These are phyloP conservation scores for Himalopsyche japonica DNA, from an alignment of 2,888 invertebrate genomes.

Conservation along the genomic window DNA sequence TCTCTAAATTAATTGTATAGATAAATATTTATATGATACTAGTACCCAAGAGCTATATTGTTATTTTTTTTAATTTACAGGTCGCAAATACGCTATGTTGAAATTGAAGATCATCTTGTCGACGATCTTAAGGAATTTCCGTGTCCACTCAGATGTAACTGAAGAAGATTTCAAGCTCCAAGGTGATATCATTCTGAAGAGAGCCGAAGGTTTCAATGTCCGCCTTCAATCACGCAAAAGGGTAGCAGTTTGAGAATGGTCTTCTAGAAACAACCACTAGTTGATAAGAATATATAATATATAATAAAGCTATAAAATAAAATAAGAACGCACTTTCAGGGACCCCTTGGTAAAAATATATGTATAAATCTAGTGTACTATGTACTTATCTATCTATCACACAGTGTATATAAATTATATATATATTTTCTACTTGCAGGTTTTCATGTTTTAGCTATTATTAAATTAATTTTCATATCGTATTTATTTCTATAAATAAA, in stretches of 20 bases:
- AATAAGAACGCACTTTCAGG: neutral
- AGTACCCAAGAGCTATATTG: neutral
- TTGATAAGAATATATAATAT: neutral
- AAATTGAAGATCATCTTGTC: constrained; percentile 78
- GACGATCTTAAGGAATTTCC: constrained; percentile 74
- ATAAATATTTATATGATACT: too few relatives aligned
- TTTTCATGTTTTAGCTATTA: neutral
- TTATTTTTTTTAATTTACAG: constrained; percentile 50
- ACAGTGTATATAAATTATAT: neutral
- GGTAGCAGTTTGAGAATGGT: constrained; percentile 41
- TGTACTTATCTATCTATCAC: neutral
- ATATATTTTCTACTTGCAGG: neutral
- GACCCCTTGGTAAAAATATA: constrained; percentile 1
- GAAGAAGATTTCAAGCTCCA: constrained; percentile 73
- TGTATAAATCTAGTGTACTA: neutral
- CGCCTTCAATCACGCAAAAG: constrained; percentile 68
- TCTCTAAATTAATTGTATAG: too few relatives aligned
- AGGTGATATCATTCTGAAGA: constrained; percentile 77
- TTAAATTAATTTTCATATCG: neutral
- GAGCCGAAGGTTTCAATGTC: constrained; percentile 76
- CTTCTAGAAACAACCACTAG: neutral
- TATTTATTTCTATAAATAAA: neutral
- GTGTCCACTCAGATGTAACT: constrained; percentile 67
- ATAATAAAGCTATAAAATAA: neutral
- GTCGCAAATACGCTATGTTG: constrained; percentile 79